These are phyloP conservation scores for Drosophila bunnanda DNA, from an alignment of 2,888 invertebrate genomes.

Conservation along the genomic window DNA sequence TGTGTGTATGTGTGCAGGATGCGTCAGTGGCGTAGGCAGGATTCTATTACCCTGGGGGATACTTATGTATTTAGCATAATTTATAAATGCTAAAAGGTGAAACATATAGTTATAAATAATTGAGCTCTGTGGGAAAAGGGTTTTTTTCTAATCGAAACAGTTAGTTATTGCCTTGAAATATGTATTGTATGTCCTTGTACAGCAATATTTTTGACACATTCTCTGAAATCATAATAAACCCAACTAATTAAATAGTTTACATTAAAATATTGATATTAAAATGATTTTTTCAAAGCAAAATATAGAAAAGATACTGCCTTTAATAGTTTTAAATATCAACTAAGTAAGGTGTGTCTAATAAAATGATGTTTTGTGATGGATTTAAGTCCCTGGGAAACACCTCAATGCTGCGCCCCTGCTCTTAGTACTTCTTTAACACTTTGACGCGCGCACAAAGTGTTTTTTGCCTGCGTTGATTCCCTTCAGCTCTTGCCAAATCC, in stretches of 20 bases:
- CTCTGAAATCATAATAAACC: background rate
- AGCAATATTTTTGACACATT: background rate
- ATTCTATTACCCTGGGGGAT: background rate
- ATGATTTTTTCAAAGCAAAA: too few relatives aligned
- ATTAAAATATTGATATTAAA: too few relatives aligned
- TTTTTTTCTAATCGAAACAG: background rate
- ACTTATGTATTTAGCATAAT: background rate
- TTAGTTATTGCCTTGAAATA: background rate
- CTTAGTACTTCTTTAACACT: conserved; percentile 51
- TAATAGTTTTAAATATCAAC: too few relatives aligned
- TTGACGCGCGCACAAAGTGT: conserved; percentile 57
- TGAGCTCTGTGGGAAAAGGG: background rate
- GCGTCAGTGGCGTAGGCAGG: conserved; percentile 5
- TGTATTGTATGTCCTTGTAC: too few relatives aligned
- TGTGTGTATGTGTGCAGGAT: conserved; percentile 6
- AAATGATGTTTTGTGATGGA: too few relatives aligned
- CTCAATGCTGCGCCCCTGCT: background rate
- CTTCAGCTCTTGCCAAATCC: conserved; percentile 12
- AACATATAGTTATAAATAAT: background rate
- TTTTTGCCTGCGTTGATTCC: conserved; percentile 36
- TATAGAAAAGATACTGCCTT: too few relatives aligned
- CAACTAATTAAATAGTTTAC: background rate
- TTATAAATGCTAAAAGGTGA: background rate
- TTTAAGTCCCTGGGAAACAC: background rate
- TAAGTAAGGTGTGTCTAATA: background rate